Percentiles rank a stretch among this genome's conserved stretches.
These are phyloP conservation scores for Doryteuthis pealeii DNA, from an alignment of 1,140 invertebrate genomes.

Conservation along the genomic window DNA sequence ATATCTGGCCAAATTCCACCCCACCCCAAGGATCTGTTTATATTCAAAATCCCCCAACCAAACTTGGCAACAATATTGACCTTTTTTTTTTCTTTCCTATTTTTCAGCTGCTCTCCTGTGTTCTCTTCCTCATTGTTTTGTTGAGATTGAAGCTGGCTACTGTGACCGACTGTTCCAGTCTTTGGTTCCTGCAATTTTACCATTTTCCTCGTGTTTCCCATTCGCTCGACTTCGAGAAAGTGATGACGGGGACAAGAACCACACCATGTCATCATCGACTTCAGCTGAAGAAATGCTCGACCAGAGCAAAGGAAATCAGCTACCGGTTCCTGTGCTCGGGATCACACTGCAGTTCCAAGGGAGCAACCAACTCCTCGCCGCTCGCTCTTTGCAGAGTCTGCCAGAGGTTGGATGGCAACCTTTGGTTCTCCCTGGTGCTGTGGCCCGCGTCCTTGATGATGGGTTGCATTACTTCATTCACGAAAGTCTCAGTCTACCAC, in stretches of 20 bases:
- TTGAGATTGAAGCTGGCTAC: slow-evolving; percentile 15
- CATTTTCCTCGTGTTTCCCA: slow-evolving; percentile 6
- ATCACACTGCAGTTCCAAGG: slow-evolving; percentile 14
- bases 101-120: slow-evolving; percentile 13
- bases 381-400: slow-evolving; percentile 12
- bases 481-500: slow-evolving; percentile 12
- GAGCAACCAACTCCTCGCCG: slow-evolving; percentile 12
- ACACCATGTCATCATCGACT: not conserved
- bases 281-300: not conserved
- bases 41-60: no score
- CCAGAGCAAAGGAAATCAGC: not conserved
- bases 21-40: no score
- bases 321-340: slow-evolving; percentile 7
- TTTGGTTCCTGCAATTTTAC: slow-evolving; percentile 12
- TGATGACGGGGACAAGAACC: slow-evolving; percentile 10
- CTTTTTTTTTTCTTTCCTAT: slow-evolving; percentile 1
- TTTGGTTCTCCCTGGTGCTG: slow-evolving; percentile 6
- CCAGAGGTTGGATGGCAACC: slow-evolving; percentile 14
- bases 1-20: no score
- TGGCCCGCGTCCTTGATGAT: slow-evolving; percentile 11
- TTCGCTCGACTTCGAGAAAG: slow-evolving; percentile 12
- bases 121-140: slow-evolving; percentile 10
- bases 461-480: slow-evolving; percentile 17
- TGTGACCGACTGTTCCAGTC: slow-evolving; percentile 11
- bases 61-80: no score